Evolutionary conservation across 2,113 vertebrate genomes (phyloP), one percentile per base, ranked within the genome.

Genomic region (Pterocles gutturalis): DNA sequence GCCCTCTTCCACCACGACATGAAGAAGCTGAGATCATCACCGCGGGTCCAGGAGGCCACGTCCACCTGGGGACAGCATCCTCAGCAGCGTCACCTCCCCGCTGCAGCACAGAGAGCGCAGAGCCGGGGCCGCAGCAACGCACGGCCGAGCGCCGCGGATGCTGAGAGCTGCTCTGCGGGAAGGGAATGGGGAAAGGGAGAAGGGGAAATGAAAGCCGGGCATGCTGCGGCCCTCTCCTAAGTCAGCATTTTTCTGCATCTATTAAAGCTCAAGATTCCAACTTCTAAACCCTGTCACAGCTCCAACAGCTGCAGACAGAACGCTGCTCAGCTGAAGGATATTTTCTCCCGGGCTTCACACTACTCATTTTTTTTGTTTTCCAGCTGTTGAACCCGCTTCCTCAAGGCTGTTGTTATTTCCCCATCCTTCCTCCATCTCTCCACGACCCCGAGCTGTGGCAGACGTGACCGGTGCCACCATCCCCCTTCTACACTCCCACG

Each of bases 231-330:
- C 57, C 93, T 90, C 24, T 14, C 81, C 76, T 87, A 80, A 91
- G n/a, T 81, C 96, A 94, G 95, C 93, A 45, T 87, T 97, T 96
- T 92, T 54, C 76, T 55, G 79, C 82, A n/a, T 85, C 75, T 75
- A 83, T 87, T 64, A 34, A 73, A 85, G 33, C 64, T 61, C 2
- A 3, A 76, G 66, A 69, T 89, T 90, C 66, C 93, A 85, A 58
- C 80, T 58, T 72, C 64, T 6, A 26, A 70, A 41, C 21, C 49
- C 60, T 88, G 91, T 75, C 94, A 83, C 3, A 0, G 38, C 93
- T 96, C 91, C 96, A 92, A 64, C 58, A 43, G 24, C 79, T 82
- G 17, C 0, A 29, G 77, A 94, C 91, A 92, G 64, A 87, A 73
- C 77, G 75, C 54, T 0, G 67, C 91, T 89, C 66, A 31, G 79